A percentile compares a stretch with the other conserved stretches of the same genome.
These are phyloP conservation scores for Drosophila bifasciata DNA, from an alignment of 1,140 invertebrate species.

Conservation along the genomic window DNA sequence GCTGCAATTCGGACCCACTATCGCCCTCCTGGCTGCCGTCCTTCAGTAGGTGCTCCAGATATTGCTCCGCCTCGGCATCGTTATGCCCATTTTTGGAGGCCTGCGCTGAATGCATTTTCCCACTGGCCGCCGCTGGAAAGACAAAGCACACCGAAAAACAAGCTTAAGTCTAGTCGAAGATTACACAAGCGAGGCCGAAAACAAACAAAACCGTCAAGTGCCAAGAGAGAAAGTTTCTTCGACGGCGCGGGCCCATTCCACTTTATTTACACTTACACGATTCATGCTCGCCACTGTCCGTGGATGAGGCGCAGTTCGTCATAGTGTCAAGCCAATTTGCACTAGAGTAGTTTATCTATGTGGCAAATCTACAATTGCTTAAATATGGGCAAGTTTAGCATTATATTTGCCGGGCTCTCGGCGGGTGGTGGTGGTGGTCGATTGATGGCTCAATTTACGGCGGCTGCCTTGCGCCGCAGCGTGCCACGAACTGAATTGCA, in stretches of 20 bases:
- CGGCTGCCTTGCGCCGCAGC: slow-evolving; percentile 6
- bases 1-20: slow-evolving; percentile 68
- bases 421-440: background rate
- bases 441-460: background rate
- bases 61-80: slow-evolving; percentile 30
- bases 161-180: slow-evolving; percentile 3
- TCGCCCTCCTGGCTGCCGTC: slow-evolving; percentile 74
- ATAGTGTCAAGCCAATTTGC: slow-evolving; percentile 19
- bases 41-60: slow-evolving; percentile 66
- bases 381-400: slow-evolving; percentile 26
- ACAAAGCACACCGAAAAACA: slow-evolving; percentile 26
- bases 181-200: slow-evolving; percentile 24
- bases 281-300: slow-evolving; percentile 13
- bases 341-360: slow-evolving; percentile 21
- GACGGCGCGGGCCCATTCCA: slow-evolving; percentile 9
- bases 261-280: slow-evolving; percentile 39
- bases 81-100: slow-evolving; percentile 28
- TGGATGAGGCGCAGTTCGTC: slow-evolving; percentile 1
- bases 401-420: slow-evolving; percentile 2
- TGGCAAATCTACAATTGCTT: slow-evolving; percentile 13
- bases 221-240: slow-evolving; percentile 49
- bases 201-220: slow-evolving; percentile 31
- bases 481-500: slow-evolving; percentile 12
- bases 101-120: slow-evolving; percentile 42
- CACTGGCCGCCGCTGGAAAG: slow-evolving; percentile 38